A percentile compares a stretch with the other conserved stretches of the same genome.
Evolutionary conservation across 2,113 vertebrate species (phyloP).

Genomic region (Etia nguti): DNA sequence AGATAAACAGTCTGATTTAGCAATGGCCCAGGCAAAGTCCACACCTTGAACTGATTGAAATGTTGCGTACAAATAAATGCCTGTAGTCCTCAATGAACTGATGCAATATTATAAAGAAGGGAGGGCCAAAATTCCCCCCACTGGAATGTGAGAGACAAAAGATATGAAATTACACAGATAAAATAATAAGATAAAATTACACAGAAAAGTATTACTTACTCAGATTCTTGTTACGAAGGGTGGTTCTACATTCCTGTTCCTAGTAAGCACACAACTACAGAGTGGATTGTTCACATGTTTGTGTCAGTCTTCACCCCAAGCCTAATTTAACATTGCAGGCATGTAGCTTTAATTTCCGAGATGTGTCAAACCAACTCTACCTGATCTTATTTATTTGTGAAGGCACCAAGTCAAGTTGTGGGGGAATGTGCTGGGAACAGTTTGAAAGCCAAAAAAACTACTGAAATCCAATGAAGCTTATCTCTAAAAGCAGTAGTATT

Average conservation of each 20-base stretch:
- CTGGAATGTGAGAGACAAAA: neutral
- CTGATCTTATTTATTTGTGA: neutral
- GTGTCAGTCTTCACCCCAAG: neutral
- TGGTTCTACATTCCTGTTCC: neutral
- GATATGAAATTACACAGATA: neutral
- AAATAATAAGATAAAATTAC: neutral
- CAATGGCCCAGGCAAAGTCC: neutral
- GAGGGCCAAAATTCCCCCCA: neutral
- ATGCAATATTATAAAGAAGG: neutral
- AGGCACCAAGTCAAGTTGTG: neutral
- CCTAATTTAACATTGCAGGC: neutral
- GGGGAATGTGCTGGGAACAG: neutral
- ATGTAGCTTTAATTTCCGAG: neutral
- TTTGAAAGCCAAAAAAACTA: neutral
- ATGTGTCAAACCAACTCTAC: neutral
- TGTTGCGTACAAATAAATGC: neutral
- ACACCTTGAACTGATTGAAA: neutral
- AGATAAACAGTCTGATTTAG: neutral
- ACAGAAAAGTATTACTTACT: neutral
- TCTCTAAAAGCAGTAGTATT: neutral
- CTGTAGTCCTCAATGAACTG: neutral
- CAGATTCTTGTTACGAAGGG: neutral
- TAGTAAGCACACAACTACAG: neutral
- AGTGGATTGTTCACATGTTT: neutral
- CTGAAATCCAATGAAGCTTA: neutral